Evolutionary conservation across 1,140 invertebrate species (phyloP).

Genomic region (Zophobas morio): DNA sequence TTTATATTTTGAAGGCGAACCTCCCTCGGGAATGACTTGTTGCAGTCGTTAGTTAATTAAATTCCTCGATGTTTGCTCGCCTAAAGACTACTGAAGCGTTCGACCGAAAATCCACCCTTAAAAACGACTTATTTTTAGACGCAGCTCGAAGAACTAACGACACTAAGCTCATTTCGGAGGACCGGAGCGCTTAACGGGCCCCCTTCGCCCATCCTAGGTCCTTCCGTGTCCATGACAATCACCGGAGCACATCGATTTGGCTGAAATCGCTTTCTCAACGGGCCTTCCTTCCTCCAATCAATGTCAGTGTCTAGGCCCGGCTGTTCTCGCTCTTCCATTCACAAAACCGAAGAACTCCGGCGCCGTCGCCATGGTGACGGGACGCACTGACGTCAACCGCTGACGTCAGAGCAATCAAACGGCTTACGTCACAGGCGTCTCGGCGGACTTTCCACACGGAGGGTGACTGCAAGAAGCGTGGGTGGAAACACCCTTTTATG

Average conservation of each 20-base stretch:
- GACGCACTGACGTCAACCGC: slow-evolving; percentile 53
- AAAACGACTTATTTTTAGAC: background rate
- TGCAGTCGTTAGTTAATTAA: background rate
- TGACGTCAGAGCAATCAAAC: slow-evolving; percentile 52
- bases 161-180: background rate
- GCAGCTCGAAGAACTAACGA: background rate
- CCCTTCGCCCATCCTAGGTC: background rate
- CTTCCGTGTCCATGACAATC: slow-evolving; percentile 4
- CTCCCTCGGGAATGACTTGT: background rate
- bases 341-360: slow-evolving; percentile 25
- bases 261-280: slow-evolving; percentile 46
- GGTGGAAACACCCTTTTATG: slow-evolving; percentile 53
- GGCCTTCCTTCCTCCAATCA: slow-evolving; percentile 42
- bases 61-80: background rate
- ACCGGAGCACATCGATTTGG: background rate
- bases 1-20: background rate
- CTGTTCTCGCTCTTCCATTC: slow-evolving; percentile 50
- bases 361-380: slow-evolving; percentile 47
- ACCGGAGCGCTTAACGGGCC: background rate
- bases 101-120: slow-evolving; percentile 13
- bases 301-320: slow-evolving; percentile 50
- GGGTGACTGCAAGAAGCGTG: slow-evolving; percentile 50
- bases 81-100: slow-evolving; percentile 3
- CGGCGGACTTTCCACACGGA: slow-evolving; percentile 52
- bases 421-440: slow-evolving; percentile 54